These are phyloP conservation scores for Cryptomyrus ogoouensis DNA, from an alignment of 2,113 vertebrate species.

Conservation along the genomic window DNA sequence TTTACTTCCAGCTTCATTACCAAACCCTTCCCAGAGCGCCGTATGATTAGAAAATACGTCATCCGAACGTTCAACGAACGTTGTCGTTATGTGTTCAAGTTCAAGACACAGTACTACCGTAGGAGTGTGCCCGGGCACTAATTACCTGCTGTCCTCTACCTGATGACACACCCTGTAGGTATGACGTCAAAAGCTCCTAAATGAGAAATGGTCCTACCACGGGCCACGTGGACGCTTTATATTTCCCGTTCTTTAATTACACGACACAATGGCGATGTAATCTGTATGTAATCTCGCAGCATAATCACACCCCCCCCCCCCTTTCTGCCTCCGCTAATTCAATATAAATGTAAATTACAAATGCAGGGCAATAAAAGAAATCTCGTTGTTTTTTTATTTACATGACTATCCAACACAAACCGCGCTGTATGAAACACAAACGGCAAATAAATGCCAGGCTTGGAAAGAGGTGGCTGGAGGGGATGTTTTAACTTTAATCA, in stretches of 20 bases:
- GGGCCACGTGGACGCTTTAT: slow-evolving; percentile 62
- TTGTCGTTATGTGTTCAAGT: neutral
- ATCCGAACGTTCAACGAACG: neutral
- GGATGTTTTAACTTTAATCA: slow-evolving; percentile 48
- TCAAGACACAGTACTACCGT: neutral
- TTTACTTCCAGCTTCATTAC: neutral
- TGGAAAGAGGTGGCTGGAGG: slow-evolving; percentile 27
- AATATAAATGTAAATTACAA: slow-evolving; percentile 75
- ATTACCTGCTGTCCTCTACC: neutral
- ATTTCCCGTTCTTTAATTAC: slow-evolving; percentile 64
- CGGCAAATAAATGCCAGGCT: slow-evolving; percentile 34
- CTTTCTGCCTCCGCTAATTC: slow-evolving; percentile 58
- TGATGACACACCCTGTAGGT: neutral
- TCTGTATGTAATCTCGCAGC: slow-evolving; percentile 61
- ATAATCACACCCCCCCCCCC: slow-evolving; percentile 50
- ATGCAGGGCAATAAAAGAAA: slow-evolving; percentile 62
- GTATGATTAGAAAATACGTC: neutral
- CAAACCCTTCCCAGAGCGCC: neutral
- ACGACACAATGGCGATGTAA: slow-evolving; percentile 64
- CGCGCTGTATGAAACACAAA: slow-evolving; percentile 50
- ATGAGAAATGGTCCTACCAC: slow-evolving; percentile 45
- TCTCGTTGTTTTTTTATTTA: slow-evolving; percentile 63
- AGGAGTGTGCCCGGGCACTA: neutral
- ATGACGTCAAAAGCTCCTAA: slow-evolving; percentile 35
- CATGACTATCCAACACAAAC: slow-evolving; percentile 68